Evolutionary conservation across 2,797 vertebrate species (phyloP).

Genomic region (Sus cebifrons): DNA sequence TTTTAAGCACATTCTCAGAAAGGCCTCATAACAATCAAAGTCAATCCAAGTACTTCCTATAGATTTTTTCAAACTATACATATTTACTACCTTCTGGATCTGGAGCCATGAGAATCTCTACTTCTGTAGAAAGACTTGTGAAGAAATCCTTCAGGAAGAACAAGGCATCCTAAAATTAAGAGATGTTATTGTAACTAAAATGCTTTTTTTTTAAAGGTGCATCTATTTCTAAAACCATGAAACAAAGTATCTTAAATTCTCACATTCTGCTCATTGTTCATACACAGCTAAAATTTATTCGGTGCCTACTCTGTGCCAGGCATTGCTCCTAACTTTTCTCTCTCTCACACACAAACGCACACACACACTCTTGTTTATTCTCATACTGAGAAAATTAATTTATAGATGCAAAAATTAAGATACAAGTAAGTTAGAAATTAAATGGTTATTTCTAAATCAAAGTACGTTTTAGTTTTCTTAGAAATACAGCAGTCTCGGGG

Average conservation of each 20-base stretch:
- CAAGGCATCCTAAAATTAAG: slow-evolving; percentile 94
- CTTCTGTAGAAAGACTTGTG: slow-evolving; percentile 96
- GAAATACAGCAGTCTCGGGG: background rate
- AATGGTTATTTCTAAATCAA: background rate
- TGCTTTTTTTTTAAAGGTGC: background rate
- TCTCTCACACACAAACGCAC: background rate
- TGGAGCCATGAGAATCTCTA: slow-evolving; percentile 96
- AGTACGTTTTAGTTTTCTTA: background rate
- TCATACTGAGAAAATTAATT: slow-evolving; percentile 35
- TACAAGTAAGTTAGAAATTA: background rate
- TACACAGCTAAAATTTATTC: background rate
- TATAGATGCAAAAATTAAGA: background rate
- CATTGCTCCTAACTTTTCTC: background rate
- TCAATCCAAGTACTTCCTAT: background rate
- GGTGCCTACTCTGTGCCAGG: background rate
- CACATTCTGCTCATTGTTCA: background rate
- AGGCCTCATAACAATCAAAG: background rate
- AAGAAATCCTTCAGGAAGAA: slow-evolving; percentile 99
- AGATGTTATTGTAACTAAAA: slow-evolving; percentile 9
- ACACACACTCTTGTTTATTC: background rate
- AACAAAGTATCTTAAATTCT: background rate
- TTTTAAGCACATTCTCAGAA: background rate
- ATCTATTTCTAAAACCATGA: background rate
- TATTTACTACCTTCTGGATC: slow-evolving; percentile 95
- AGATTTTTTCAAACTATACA: background rate